These are phyloP conservation scores for Melitaea cinxia DNA, from an alignment of 1,140 invertebrate species.

Conservation along the genomic window DNA sequence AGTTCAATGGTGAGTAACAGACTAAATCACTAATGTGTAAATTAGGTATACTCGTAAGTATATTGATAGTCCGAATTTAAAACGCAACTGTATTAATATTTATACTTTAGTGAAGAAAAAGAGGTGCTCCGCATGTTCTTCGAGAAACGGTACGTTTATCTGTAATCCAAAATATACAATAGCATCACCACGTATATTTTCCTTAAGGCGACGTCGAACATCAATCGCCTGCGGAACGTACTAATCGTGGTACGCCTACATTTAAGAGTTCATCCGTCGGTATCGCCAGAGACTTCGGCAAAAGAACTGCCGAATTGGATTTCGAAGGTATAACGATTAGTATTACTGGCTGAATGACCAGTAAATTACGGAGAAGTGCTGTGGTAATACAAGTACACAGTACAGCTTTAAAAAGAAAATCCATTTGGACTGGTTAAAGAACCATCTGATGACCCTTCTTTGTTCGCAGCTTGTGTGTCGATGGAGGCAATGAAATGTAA, in stretches of 20 bases:
- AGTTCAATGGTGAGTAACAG: too few species aligned
- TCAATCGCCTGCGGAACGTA: slow-evolving; percentile 54
- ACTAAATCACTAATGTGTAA: too few species aligned
- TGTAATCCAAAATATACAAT: background rate
- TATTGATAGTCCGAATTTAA: too few species aligned
- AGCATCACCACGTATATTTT: slow-evolving; percentile 11
- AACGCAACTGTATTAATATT: background rate
- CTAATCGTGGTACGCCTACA: slow-evolving; percentile 63
- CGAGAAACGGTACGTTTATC: background rate
- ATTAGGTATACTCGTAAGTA: too few species aligned
- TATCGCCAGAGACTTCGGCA: slow-evolving; percentile 73
- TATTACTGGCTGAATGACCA: slow-evolving; percentile 43
- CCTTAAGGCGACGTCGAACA: slow-evolving; percentile 68
- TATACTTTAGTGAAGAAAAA: background rate
- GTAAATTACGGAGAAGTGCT: slow-evolving; percentile 36
- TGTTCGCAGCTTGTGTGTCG: slow-evolving; percentile 38
- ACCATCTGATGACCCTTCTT: slow-evolving; percentile 39
- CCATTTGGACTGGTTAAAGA: slow-evolving; percentile 46
- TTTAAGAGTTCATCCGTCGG: slow-evolving; percentile 74
- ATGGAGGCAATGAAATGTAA: slow-evolving; percentile 27
- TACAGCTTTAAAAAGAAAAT: slow-evolving; percentile 40
- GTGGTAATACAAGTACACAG: slow-evolving; percentile 16
- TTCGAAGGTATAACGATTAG: slow-evolving; percentile 63
- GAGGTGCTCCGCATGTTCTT: background rate
- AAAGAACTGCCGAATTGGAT: slow-evolving; percentile 65